Evolutionary conservation across 2,113 vertebrate species (phyloP), one percentile per base, ranked within the genome.

Genomic region (Lophochroa leadbeateri): DNA sequence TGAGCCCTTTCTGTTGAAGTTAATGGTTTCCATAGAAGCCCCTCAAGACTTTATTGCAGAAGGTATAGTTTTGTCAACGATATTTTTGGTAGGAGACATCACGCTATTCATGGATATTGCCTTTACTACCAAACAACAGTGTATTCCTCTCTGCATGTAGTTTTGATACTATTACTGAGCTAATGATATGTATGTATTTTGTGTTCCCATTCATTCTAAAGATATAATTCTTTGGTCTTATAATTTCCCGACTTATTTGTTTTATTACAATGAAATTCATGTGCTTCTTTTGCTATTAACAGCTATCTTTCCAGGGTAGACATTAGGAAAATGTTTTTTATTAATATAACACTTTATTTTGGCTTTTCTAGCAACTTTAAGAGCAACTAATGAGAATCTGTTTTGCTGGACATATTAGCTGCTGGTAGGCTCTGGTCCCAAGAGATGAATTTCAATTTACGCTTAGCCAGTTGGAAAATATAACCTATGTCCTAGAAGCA

Each of bases 391-490:
- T 67, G 49, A 58, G 37, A 82, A 53, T 80, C 13, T 46, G 5
- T 87, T 93, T 93, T 88, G 46, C 58, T 92, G 82, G 79, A 47
- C 13, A 23, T 74, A 9, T 9, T 83, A 80, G 25, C 67, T 95
- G 28, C 17, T 95, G 37, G 31, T 86, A 74, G 46, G 13, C n/a
- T 86, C 17, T 23, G 17, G 52, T 91, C 68, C 50, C 74, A 69
- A 88, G 79, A 92, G 68, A 70, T 39, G 15, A 70, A 91, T 92
- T 93, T 77, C 41, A 65, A 43, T 80, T 88, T 83, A 88, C 1
- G 6, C 71, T 92, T 74, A 88, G 67, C 63, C 74, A 76, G 46
- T 35, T 90, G 63, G 82, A 96, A 95, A 93, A 93, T 24, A 72
- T 9, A 61, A 57, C 82, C 41, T 88, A 37, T 47, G 31, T 88